Evolutionary conservation across 92 coral and sea anemone genomes (phyloP), one percentile per base, ranked within the genome.

Genomic region (Isaurus tuberculatus): DNA sequence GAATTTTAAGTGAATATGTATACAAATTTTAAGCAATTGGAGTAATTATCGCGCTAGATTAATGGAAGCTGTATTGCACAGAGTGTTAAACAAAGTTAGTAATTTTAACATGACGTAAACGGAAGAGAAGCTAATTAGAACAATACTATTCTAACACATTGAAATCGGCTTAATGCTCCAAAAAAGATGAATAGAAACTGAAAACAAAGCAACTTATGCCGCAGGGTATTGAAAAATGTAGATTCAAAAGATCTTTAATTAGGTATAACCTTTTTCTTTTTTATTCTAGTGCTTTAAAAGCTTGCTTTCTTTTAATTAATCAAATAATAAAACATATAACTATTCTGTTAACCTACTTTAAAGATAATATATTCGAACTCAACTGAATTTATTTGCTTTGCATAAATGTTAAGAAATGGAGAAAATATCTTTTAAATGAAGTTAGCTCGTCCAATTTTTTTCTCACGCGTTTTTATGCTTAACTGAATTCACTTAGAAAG

Each of bases 1-100:
- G 92, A 83, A 91, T 88, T 91, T 91, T 84, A 88, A 91, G 92
- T 88, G 94, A 91, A 90, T 84, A 91, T 73, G 88, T 88, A 88
- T 89, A 91, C 94, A 91, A 84, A 65, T 86, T 42, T 73, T 51
- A 43, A 36, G 83, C 94, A 91, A 88, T 89, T 91, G 90, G 67
- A 64, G 92, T 80, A 91, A 91, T 91, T 91, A 89, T 91, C 84
- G 83, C 53, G 84, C 67, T 69, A 85, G 81, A 88, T 88, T 88
- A 88, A 90, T 90, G 90, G 83, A 55, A 20, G 87, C 57, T 80
- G 81, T 89, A 89, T 89, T 89, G 92, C 42, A 89, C 84, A 55
- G 92, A 34, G 81, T 29, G 75, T 60, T 43, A 81, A 74, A 89
- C 92, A 89, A 85, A 89, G 90, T 89, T 30, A 72, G 84, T 89